Base-by-base conservation (phyloP, 2,797 vertebrate species). In the Bryconaethiops microstoma region DNA sequence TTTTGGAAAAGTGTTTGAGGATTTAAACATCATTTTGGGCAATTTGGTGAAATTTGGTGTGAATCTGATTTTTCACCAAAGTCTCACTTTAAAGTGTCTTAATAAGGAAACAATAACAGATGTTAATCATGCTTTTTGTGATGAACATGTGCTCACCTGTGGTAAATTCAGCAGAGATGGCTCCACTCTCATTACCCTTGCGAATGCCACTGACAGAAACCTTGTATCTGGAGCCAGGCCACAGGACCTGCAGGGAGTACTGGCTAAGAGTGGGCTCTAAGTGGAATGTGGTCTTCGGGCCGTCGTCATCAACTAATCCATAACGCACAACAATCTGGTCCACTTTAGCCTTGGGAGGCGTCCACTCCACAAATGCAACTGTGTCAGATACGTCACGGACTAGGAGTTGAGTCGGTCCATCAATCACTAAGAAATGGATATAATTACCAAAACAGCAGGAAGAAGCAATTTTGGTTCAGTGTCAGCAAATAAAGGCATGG, bases 341-440 rank as follows among this genome's bases (percentile, higher is more conserved):
- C 19, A 99, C 95, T 91, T 95, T 97, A 83, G 97, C 96, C 9
- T 94, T 96, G 0, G 97, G 96, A 0, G 96, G 94, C 0, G 90
- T 96, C 98, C 98, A 99, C 88, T 99, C 97, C 85, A 99, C 96
- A 35, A 99, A 99, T 29, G 97, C 97, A 85, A 99, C 97, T 0
- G 97, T 97, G 91, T 99, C 98, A 0, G 97, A 97, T 82, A 99
- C 93, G 0, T 99, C 98, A 9, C 98, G 94, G 80, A 99, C 96
- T 55, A 97, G 86, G 89, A 99, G 94, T 91, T 96, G 94, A 0
- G 95, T 96, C 0, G 98, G 98, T 9, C 97, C 96, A 0, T 99
- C 98, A 0, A 99, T 99, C 88, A 96, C 98, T 99, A 90, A 25
- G 59, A 35, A 55, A 68, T 54, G 79, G 71, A 75, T 29, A 29